Evolutionary conservation across 2,113 vertebrate genomes (phyloP).

Genomic region (Hiodon alosoides): DNA sequence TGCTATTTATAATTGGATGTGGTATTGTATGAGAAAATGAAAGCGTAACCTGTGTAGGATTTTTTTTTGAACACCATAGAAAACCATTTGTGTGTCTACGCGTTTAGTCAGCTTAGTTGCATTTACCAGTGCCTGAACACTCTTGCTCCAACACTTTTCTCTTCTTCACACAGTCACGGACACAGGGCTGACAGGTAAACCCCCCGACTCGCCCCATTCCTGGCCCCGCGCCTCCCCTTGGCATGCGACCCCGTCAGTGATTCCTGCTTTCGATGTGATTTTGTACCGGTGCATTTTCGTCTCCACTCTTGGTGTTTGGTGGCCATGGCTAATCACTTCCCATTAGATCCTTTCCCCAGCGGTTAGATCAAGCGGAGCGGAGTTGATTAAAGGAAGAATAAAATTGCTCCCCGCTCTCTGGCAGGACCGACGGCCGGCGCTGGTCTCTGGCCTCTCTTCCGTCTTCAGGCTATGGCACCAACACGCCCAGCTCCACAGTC

Average conservation of each 20-base stretch:
- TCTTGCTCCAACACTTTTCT: constrained; percentile 47
- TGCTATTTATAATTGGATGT: no score
- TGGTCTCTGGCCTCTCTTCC: constrained; percentile 92
- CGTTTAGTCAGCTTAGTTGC: neutral
- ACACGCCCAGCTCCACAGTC: constrained; percentile 89
- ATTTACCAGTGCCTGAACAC: no score
- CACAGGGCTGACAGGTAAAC: constrained; percentile 98
- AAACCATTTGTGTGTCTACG: neutral
- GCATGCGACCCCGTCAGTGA: neutral
- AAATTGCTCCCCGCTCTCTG: constrained; percentile 10
- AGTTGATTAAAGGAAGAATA: no score
- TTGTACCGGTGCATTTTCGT: no score
- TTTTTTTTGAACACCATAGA: no score
- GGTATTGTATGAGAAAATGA: no score
- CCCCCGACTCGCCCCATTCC: constrained; percentile 2
- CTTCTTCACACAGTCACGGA: constrained; percentile 84
- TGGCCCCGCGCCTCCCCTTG: neutral
- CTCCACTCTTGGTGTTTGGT: no score
- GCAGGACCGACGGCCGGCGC: constrained; percentile 81
- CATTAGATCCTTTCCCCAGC: no score
- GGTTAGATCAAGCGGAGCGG: no score
- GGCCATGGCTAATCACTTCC: no score
- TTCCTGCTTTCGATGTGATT: no score
- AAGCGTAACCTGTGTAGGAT: no score
- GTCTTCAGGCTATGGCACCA: constrained; percentile 93